Evolutionary conservation across 2,888 invertebrate genomes (phyloP).

Genomic region (Allygus modestus): DNA sequence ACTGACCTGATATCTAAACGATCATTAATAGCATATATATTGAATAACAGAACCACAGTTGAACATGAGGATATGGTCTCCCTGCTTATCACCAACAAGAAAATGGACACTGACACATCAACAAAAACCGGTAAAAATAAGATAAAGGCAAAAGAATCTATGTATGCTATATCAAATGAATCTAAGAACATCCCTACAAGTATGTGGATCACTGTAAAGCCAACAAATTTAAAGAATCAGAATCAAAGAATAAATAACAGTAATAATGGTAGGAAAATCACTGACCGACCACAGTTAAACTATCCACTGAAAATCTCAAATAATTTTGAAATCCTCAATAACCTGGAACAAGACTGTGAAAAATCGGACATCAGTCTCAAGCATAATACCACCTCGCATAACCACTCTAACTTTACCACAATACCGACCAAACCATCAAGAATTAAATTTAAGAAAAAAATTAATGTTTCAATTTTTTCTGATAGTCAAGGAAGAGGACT

Average conservation of each 20-base stretch:
- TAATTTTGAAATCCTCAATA: neutral
- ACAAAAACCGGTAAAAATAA: too few species aligned
- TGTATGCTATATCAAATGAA: neutral
- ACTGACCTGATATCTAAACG: neutral
- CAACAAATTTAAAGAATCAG: neutral
- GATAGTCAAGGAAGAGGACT: conserved; percentile 18
- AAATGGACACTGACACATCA: too few species aligned
- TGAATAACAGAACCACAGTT: neutral
- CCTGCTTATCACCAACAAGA: too few species aligned
- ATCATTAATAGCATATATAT: neutral
- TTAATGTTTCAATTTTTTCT: neutral
- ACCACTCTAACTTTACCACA: neutral
- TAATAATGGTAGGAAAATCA: neutral
- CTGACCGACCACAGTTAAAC: neutral
- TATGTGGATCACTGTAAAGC: neutral
- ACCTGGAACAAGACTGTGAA: neutral
- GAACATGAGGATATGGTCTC: neutral
- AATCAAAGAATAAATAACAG: neutral
- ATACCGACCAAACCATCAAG: neutral
- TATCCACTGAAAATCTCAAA: neutral
- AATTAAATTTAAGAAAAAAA: neutral
- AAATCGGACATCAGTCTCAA: neutral
- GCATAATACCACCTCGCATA: neutral
- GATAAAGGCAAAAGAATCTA: too few species aligned
- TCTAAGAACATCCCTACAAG: neutral